Evolutionary conservation across 2,113 vertebrate species (phyloP).

Genomic region (Hippopotamus amphibius): DNA sequence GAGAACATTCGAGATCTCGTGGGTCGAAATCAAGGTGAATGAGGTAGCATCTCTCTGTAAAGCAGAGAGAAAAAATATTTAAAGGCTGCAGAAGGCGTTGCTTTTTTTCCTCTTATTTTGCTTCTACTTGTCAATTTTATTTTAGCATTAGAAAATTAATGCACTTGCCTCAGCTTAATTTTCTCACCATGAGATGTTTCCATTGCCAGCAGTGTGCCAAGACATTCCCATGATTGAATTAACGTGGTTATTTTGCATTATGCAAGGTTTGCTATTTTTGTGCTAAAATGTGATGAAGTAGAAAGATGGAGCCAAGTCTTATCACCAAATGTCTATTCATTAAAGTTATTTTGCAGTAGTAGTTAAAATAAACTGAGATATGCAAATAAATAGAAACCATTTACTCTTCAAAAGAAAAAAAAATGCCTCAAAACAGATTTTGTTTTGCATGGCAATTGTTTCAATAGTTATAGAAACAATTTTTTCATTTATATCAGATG

Average conservation of each 20-base stretch:
- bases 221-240: constrained; percentile 78
- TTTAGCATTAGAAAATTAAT: constrained; percentile 79
- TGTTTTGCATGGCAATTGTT: constrained; percentile 30
- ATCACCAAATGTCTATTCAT: neutral
- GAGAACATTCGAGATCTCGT: constrained; percentile 90
- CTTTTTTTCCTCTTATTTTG: constrained; percentile 79
- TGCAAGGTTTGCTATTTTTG: constrained; percentile 52
- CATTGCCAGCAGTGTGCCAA: constrained; percentile 73
- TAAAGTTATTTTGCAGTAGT: neutral
- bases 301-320: constrained; percentile 4
- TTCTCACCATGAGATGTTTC: constrained; percentile 78
- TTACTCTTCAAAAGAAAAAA: neutral
- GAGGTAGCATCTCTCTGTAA: constrained; percentile 95
- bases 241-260: constrained; percentile 61
- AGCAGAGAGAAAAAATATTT: constrained; percentile 88
- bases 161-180: constrained; percentile 79
- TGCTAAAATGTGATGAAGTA: constrained; percentile 5
- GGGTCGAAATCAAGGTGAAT: constrained; percentile 99
- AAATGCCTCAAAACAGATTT: neutral
- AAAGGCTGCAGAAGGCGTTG: constrained; percentile 81
- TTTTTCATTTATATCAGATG: constrained; percentile 10
- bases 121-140: constrained; percentile 75
- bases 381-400: neutral
- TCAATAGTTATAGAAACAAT: neutral
- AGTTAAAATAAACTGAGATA: neutral